These are phyloP conservation scores for Macroramphosus scolopax DNA, from an alignment of 2,797 vertebrate genomes.

Conservation along the genomic window DNA sequence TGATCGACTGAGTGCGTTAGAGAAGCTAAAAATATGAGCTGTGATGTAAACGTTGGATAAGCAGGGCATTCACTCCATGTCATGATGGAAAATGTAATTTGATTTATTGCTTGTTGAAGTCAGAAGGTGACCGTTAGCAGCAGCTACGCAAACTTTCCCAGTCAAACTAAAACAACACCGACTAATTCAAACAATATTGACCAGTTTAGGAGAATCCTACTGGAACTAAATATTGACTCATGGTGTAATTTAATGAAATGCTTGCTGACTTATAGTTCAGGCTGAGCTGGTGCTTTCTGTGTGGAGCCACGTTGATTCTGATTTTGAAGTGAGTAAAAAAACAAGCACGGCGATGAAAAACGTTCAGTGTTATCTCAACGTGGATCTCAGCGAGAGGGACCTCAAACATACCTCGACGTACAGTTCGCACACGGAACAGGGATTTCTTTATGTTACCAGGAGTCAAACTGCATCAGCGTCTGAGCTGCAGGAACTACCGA, in stretches of 20 bases:
- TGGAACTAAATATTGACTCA: constrained; percentile 55
- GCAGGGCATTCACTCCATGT: constrained; percentile 26
- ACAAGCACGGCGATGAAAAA: constrained; percentile 27
- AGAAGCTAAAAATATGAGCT: constrained; percentile 28
- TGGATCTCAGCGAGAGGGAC: constrained; percentile 27
- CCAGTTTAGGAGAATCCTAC: constrained; percentile 39
- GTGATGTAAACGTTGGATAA: constrained; percentile 10
- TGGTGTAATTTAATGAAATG: constrained; percentile 46
- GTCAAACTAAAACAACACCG: constrained; percentile 60
- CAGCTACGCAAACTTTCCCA: constrained; percentile 58
- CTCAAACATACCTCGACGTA: constrained; percentile 18
- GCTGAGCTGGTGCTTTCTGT: constrained; percentile 23
- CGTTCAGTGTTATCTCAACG: constrained; percentile 30
- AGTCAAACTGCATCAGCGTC: constrained; percentile 36
- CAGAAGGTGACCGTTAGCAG: constrained; percentile 20
- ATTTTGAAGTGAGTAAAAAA: constrained; percentile 37
- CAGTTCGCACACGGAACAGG: constrained; percentile 40
- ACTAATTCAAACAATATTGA: constrained; percentile 59
- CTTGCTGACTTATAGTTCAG: constrained; percentile 42
- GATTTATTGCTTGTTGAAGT: constrained; percentile 23
- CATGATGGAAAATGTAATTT: constrained; percentile 34
- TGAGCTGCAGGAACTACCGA: constrained; percentile 7
- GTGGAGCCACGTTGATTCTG: constrained; percentile 19
- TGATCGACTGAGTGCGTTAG: constrained; percentile 17
- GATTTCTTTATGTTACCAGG: constrained; percentile 49